phyloP scores from a whole-genome alignment of 2,888 invertebrate species.

The Stenichneumon culpator region DNA sequence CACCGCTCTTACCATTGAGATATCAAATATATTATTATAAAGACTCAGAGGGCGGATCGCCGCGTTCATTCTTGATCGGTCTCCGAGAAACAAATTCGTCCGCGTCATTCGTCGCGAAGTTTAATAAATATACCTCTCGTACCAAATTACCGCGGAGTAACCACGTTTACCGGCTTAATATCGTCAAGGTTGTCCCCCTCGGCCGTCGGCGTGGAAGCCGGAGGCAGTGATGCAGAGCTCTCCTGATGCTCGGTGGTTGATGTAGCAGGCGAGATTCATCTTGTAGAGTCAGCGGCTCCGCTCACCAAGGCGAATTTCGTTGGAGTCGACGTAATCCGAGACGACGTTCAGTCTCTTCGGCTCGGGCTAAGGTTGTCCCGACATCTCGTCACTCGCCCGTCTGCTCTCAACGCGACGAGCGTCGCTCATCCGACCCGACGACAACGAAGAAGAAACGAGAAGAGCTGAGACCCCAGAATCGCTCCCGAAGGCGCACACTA shows the following conservation, averaged over 20 bases:
- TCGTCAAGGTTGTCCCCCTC: slow-evolving; percentile 40
- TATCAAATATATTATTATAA: too few relatives aligned
- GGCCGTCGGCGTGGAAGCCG: slow-evolving; percentile 30
- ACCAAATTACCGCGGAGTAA: slow-evolving; percentile 13
- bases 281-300: slow-evolving; percentile 56
- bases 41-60: too few relatives aligned
- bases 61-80: neutral
- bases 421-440: slow-evolving; percentile 81
- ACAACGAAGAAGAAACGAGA: slow-evolving; percentile 60
- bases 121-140: slow-evolving; percentile 30
- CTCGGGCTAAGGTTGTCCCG: slow-evolving; percentile 76
- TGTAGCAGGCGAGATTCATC: slow-evolving; percentile 64
- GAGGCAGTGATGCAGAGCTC: slow-evolving; percentile 39
- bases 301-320: slow-evolving; percentile 72
- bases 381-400: slow-evolving; percentile 82
- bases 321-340: slow-evolving; percentile 79
- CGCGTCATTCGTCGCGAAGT: neutral
- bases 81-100: neutral
- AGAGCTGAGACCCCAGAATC: slow-evolving; percentile 5
- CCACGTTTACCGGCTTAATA: slow-evolving; percentile 30
- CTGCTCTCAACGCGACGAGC: slow-evolving; percentile 79
- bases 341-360: slow-evolving; percentile 77
- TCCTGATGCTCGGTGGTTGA: slow-evolving; percentile 31
- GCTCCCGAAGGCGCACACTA: slow-evolving; percentile 27
- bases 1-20: too few relatives aligned